Conservation (phyloP, 2,113 vertebrate species). For the Steatornis caripensis region DNA sequence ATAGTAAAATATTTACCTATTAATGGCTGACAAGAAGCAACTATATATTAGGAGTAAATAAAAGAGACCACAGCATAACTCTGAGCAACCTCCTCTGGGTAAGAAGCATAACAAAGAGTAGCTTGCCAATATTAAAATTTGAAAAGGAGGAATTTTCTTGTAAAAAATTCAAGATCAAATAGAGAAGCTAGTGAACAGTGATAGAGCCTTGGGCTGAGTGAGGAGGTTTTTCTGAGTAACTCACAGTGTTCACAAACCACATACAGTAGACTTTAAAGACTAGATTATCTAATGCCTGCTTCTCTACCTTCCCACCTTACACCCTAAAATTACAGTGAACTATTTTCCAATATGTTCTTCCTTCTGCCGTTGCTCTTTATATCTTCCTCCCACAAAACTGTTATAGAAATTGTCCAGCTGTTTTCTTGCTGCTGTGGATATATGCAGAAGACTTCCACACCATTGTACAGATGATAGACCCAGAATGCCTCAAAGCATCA, state of each 20-base stretch:
- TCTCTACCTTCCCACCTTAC: neutral
- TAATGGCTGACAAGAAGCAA: neutral
- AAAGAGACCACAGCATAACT: neutral
- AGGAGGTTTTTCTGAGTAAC: neutral
- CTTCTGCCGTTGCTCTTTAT: neutral
- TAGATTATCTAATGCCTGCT: neutral
- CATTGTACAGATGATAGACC: neutral
- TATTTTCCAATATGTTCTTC: neutral
- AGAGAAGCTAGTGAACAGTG: neutral
- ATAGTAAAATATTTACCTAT: neutral
- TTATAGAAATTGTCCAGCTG: neutral
- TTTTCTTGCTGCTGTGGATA: neutral
- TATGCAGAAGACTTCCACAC: neutral
- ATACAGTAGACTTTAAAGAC: neutral
- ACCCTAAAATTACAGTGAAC: neutral
- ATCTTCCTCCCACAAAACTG: neutral
- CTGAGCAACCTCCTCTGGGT: neutral
- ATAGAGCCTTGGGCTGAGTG: neutral
- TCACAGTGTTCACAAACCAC: neutral
- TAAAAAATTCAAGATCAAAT: neutral
- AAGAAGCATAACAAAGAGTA: neutral
- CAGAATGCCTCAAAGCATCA: neutral
- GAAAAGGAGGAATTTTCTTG: neutral
- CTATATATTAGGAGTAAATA: neutral
- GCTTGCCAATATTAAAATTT: neutral